Evolutionary conservation across 2,797 vertebrate species (phyloP).

Genomic region (Lindbergichthys nudifrons): DNA sequence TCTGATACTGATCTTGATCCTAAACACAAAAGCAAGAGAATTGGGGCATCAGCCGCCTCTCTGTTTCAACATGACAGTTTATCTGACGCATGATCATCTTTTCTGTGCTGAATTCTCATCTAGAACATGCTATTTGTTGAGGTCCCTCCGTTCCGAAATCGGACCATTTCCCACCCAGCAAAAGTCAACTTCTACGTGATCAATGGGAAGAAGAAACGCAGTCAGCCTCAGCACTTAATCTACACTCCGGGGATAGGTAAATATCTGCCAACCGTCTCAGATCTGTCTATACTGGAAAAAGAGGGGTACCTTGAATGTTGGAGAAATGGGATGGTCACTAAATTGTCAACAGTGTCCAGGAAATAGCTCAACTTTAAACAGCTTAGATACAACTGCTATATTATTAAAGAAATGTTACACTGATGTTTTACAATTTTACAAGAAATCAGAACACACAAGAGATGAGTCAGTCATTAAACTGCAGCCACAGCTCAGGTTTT

Average conservation of each 20-base stretch:
- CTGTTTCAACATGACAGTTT: background rate
- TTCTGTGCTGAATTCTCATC: conserved; percentile 5
- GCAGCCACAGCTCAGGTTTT: conserved; percentile 5
- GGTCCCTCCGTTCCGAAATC: conserved; percentile 92
- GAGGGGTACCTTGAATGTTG: background rate
- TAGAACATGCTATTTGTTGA: conserved; percentile 96
- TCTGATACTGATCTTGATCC: background rate
- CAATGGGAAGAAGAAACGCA: conserved; percentile 95
- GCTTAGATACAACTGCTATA: conserved; percentile 12
- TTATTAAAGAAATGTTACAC: background rate
- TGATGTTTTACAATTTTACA: conserved; percentile 3
- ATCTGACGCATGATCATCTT: background rate
- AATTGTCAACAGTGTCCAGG: conserved; percentile 14
- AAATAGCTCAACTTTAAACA: conserved; percentile 23
- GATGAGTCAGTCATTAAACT: background rate
- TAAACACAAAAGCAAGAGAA: background rate
- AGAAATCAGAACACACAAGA: conserved; percentile 10
- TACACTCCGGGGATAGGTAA: conserved; percentile 86
- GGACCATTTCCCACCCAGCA: conserved; percentile 84
- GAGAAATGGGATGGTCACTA: background rate
- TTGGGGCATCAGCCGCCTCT: background rate
- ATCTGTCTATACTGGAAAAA: background rate
- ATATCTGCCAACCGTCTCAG: conserved; percentile 1
- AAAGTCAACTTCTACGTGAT: conserved; percentile 96
- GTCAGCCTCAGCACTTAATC: conserved; percentile 94